Evolutionary conservation across 2,888 invertebrate species (phyloP), one percentile per base, ranked within the genome.

Genomic region (Tridacna crocea): DNA sequence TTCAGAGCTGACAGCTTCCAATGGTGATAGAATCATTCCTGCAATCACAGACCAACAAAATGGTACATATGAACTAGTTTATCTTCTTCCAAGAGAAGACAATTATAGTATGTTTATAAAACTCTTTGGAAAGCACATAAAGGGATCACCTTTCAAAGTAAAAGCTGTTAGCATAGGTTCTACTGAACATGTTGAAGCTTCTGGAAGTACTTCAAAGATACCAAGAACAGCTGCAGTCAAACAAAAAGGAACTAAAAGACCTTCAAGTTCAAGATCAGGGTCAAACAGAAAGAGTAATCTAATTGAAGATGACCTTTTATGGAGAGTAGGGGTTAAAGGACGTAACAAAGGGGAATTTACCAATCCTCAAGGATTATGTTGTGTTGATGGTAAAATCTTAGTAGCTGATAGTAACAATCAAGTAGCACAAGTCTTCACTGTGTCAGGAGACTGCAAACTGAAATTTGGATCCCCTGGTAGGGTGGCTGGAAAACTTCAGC

Each of bases 391-490:
- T 26, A 93, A 93, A 75, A 93, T 95, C 47, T 89, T 95, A 48
- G 94, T 95, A 13, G 94, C 95, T 1, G 95, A 95, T 88, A 95
- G 95, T 84, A 95, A 95, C 89, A 95, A 95, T 88, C 95, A 95
- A 89, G 94, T 94, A 73, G 93, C 95, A 0, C 94, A 95, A 83
- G 91, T 93, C 51, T 94, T 93, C 84, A 92, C 90, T 6, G 90
- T 91, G 11, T 90, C 91, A 36, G 95, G 95, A 6, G 95, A 95
- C 74, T 95, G 94, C 88, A 94, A 94, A 82, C 90, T 95, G 19
- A 90, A 93, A 84, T 93, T 93, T 86, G 94, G 94, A 46, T 80
- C 90, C 1, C 93, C 95, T n/a, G 95, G 95, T 11, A 91, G 95
- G 48, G 93, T 94, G 51, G 93, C 95, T 0, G 95, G 95, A 1